A percentile compares a stretch with the other conserved stretches of the same genome.
These are phyloP conservation scores for Potamilus streckersoni DNA, from an alignment of 1,140 invertebrate species.

Conservation along the genomic window DNA sequence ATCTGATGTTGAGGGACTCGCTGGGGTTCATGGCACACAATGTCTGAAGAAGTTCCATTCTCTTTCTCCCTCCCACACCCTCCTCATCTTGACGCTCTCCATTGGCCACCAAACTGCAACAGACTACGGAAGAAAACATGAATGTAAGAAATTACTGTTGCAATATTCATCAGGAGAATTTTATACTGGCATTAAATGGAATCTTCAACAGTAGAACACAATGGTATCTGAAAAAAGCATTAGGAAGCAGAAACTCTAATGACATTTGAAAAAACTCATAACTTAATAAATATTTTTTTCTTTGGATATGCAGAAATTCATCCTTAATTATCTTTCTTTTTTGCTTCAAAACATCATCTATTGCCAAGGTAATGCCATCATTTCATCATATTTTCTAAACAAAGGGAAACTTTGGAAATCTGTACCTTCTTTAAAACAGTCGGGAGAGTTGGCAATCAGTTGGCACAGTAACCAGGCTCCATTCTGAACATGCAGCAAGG, in stretches of 20 bases:
- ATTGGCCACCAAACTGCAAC: constrained; percentile 84
- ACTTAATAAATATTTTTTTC: too few species aligned
- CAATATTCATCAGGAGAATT: too few species aligned
- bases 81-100: constrained; percentile 91
- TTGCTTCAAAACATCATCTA: too few species aligned
- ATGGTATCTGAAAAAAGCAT: too few species aligned
- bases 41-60: constrained; percentile 80
- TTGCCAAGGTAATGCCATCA: too few species aligned
- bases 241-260: too few species aligned
- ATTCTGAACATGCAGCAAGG: constrained; percentile 89
- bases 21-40: constrained; percentile 92
- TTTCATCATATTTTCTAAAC: too few species aligned
- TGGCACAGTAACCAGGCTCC: constrained; percentile 89
- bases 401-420: not conserved
- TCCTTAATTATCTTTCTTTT: too few species aligned
- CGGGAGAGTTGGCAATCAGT: constrained; percentile 91
- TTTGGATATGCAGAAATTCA: too few species aligned
- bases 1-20: constrained; percentile 83
- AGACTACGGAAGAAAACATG: constrained; percentile 75
- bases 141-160: constrained; percentile 14
- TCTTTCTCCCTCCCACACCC: constrained; percentile 74
- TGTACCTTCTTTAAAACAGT: constrained; percentile 88
- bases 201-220: too few species aligned
- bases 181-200: too few species aligned
- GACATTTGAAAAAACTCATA: too few species aligned